Base-by-base conservation (phyloP, 2,888 invertebrate genomes). In the Ommatoiulus sabulosus region DNA sequence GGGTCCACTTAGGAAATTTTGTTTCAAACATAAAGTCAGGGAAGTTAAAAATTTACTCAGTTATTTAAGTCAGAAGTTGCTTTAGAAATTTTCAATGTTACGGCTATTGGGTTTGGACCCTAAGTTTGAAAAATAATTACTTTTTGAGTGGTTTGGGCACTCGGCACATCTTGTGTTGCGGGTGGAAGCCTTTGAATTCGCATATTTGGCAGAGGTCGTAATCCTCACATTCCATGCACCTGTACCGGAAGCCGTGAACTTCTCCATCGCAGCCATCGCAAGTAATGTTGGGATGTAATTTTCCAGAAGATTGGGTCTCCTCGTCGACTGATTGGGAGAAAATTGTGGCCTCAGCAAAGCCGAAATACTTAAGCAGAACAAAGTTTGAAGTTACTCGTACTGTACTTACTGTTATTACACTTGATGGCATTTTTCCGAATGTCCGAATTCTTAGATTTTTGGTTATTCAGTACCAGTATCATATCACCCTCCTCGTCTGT, bases 161-260 rank as follows among this genome's bases (percentile, higher is more conserved):
- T 87, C 97, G 96, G 88, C 97, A 93, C 96, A 97, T 96, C 91
- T 95, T 94, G 92, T 98, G 97, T 52, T 96, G 95, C 0, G 94
- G 92, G 92, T 98, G 97, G 87, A 94, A 91, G 44, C 95, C 94
- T 7, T 94, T 93, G 0, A 93, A 92, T 92, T 97, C 97, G 92
- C 98, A 98, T 2, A 92, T 92, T n/a, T 93, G 92, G 92, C 98
- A 98, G 88, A 98, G 94, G 92, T 98, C 97, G 92, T 93, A 98
- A 92, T 98, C 95, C 0, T 94, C 93, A 91, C 98, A 98, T 88
- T 95, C 94, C 20, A 96, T 93, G 91, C 98, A 98, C 92, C 97
- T 97, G 94, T 96, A 98, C 17, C 98, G 95, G 91, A 95, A 95
- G 0, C 97, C 97, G n/a, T 93, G 91, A 7, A 97, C 94, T 0